These are phyloP conservation scores for Tachuris rubrigastra DNA, from an alignment of 2,113 vertebrate genomes.

Conservation along the genomic window DNA sequence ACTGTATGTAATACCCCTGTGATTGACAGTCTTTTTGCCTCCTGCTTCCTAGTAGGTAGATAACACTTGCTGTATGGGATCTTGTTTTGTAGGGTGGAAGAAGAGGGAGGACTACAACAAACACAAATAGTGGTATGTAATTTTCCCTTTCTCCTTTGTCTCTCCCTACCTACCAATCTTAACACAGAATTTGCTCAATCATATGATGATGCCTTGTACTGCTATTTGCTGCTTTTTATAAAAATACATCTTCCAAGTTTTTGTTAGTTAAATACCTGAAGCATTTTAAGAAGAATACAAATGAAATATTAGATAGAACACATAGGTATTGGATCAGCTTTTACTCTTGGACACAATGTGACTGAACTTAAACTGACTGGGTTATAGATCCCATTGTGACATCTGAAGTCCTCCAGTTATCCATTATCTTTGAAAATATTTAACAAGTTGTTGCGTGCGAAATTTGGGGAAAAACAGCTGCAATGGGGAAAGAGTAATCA, in stretches of 20 bases:
- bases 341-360: background rate
- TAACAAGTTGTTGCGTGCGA: background rate
- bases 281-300: background rate
- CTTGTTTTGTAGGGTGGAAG: constrained; percentile 74
- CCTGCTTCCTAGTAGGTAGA: constrained; percentile 71
- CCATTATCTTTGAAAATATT: background rate
- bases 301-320: background rate
- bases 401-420: background rate
- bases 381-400: background rate
- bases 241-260: background rate
- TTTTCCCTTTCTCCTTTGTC: constrained; percentile 64
- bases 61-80: constrained; percentile 73
- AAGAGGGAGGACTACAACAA: constrained; percentile 73
- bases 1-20: constrained; percentile 42
- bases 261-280: background rate
- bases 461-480: background rate
- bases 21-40: constrained; percentile 63
- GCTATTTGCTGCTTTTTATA: background rate
- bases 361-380: background rate
- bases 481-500: background rate
- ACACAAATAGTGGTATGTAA: constrained; percentile 74
- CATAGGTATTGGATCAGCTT: background rate
- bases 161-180: background rate
- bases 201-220: background rate
- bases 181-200: background rate